These are phyloP conservation scores for Diacarnus erythraeanus DNA, from an alignment of 37 sponge, comb jelly and placozoan species.

Conservation along the genomic window DNA sequence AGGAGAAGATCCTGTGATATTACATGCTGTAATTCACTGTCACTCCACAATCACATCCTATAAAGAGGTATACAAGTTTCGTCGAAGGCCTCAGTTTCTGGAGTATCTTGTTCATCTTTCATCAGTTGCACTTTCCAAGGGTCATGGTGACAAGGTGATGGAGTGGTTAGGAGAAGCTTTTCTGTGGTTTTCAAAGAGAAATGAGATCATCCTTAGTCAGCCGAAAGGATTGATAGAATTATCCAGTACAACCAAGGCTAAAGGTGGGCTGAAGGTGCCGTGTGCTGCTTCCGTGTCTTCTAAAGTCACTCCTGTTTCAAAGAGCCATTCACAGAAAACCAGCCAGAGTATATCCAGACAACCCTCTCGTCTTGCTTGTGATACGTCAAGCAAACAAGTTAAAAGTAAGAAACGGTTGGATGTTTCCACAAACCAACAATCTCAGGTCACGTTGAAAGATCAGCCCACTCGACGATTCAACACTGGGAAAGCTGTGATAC, in stretches of 20 bases:
- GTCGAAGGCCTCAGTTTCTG: constrained; percentile 82
- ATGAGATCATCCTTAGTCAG: constrained; percentile 58
- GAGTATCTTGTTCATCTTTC: constrained; percentile 84
- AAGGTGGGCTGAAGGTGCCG: neutral
- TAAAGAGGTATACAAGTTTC: constrained; percentile 89
- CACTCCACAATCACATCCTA: constrained; percentile 50
- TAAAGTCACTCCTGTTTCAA: neutral
- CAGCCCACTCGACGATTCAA: neutral
- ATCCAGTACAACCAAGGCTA: neutral
- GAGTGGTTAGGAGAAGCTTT: constrained; percentile 77
- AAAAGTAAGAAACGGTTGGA: neutral
- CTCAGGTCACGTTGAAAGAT: neutral
- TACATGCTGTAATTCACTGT: constrained; percentile 67
- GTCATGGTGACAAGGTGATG: constrained; percentile 46
- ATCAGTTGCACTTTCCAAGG: constrained; percentile 49
- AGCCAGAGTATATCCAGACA: neutral
- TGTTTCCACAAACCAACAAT: neutral
- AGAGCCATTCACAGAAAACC: neutral
- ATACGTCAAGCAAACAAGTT: neutral
- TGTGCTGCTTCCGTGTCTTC: neutral
- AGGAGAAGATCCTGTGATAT: constrained; percentile 78
- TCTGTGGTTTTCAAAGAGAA: constrained; percentile 72
- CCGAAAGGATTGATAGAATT: neutral
- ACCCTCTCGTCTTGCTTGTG: neutral
- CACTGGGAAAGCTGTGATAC: neutral